Evolutionary conservation across 2,888 invertebrate species (phyloP).

Genomic region (Rhynchonema sp.): DNA sequence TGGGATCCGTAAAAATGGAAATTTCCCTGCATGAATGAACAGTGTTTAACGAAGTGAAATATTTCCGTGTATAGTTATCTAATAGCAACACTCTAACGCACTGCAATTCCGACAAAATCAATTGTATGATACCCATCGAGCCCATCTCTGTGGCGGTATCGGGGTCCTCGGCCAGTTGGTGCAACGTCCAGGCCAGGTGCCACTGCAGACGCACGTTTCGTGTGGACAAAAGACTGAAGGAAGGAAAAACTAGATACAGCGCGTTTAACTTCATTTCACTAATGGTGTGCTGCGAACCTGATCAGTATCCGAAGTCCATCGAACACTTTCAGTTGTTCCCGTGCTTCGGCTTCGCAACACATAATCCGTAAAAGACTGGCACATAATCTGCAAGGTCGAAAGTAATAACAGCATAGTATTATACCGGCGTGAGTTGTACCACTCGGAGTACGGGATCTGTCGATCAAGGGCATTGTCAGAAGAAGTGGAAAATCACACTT

Average conservation of each 20-base stretch:
- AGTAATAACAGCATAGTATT: too few species aligned
- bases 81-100: conserved; percentile 10
- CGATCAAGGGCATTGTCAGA: neutral
- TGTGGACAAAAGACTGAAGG: conserved; percentile 30
- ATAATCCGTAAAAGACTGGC: conserved; percentile 15
- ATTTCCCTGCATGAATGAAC: too few species aligned
- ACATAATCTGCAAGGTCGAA: conserved; percentile 10
- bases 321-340: conserved; percentile 15
- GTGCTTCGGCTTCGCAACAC: conserved; percentile 14
- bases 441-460: too few species aligned
- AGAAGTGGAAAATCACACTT: conserved; percentile 9
- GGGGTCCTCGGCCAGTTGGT: conserved; percentile 30
- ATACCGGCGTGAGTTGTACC: too few species aligned
- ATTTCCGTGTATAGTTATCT: too few species aligned
- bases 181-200: conserved; percentile 33
- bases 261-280: too few species aligned
- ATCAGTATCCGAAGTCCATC: conserved; percentile 15
- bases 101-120: conserved; percentile 29
- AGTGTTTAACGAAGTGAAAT: too few species aligned
- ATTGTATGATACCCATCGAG: conserved; percentile 31
- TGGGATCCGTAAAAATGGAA: too few species aligned
- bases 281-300: conserved; percentile 8
- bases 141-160: conserved; percentile 30
- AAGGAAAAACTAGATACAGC: too few species aligned
- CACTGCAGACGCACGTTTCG: conserved; percentile 31